Conservation (phyloP, 1,140 invertebrate species). For the Ptiloglossa arizonensis region DNA sequence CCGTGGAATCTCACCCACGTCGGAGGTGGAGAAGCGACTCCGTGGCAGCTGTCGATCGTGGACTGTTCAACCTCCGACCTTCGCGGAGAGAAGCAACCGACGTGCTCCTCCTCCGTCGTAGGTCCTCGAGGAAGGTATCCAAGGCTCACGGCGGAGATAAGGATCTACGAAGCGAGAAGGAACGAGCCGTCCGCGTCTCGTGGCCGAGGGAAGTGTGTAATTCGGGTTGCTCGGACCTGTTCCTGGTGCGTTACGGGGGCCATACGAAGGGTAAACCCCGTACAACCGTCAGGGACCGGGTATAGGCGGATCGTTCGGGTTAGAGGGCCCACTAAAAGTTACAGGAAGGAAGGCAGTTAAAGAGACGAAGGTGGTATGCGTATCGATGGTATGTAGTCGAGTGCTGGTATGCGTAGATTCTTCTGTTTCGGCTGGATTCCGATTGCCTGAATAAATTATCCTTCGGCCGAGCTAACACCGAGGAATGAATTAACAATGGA, state of each 20-base stretch:
- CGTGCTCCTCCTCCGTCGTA: conserved; percentile 41
- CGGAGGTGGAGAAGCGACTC: conserved; percentile 46
- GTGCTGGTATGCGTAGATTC: conserved; percentile 35
- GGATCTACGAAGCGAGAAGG: conserved; percentile 56
- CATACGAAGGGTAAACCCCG: conserved; percentile 13
- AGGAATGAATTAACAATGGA: conserved; percentile 48
- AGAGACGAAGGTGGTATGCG: conserved; percentile 39
- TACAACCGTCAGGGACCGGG: conserved; percentile 30
- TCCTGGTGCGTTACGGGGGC: conserved; percentile 24
- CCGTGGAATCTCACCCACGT: conserved; percentile 62
- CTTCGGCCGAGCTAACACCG: conserved; percentile 18
- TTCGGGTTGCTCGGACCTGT: conserved; percentile 51
- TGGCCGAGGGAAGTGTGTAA: conserved; percentile 51
- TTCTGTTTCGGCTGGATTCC: conserved; percentile 38
- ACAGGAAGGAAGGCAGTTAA: conserved; percentile 51
- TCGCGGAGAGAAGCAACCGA: conserved; percentile 27
- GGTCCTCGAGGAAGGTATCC: conserved; percentile 62
- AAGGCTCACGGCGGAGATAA: conserved; percentile 56
- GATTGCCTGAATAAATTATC: conserved; percentile 47
- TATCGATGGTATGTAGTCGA: conserved; percentile 24
- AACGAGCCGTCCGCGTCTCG: background rate
- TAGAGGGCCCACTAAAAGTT: conserved; percentile 43
- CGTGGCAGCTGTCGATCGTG: conserved; percentile 69
- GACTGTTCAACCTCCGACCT: conserved; percentile 63
- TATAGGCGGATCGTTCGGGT: conserved; percentile 16